These are phyloP conservation scores for Heliconius melpomene DNA, from an alignment of 1,140 invertebrate genomes.

Conservation along the genomic window DNA sequence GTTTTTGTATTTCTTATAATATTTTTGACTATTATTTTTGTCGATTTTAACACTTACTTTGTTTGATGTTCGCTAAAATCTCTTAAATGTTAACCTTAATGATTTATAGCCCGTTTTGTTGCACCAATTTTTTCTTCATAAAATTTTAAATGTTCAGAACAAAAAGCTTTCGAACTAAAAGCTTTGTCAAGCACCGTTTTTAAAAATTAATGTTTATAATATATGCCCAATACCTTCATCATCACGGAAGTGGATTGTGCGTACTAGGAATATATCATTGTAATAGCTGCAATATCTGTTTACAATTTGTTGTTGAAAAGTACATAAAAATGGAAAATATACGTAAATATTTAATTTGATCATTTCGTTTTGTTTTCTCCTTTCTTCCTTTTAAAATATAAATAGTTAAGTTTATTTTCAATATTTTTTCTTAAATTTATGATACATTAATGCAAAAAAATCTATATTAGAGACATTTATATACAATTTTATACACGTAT, in stretches of 20 bases:
- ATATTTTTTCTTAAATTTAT: too few relatives aligned
- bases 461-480: too few relatives aligned
- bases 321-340: constrained; percentile 74
- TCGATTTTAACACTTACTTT: constrained; percentile 57
- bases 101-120: constrained; percentile 36
- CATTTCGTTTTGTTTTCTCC: constrained; percentile 30
- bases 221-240: constrained; percentile 43
- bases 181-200: constrained; percentile 56
- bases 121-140: constrained; percentile 56
- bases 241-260: constrained; percentile 42
- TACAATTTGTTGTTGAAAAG: constrained; percentile 76
- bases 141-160: constrained; percentile 60
- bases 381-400: background rate
- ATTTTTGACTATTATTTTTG: constrained; percentile 49
- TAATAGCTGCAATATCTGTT: constrained; percentile 69
- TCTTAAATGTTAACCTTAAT: constrained; percentile 45
- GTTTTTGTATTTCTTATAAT: constrained; percentile 75
- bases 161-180: constrained; percentile 42
- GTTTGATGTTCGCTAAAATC: constrained; percentile 36
- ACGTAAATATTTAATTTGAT: constrained; percentile 80
- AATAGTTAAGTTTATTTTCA: background rate
- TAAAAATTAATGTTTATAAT: constrained; percentile 45
- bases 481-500: too few relatives aligned
- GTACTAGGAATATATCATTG: constrained; percentile 55
- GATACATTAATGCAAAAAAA: too few relatives aligned